These are phyloP conservation scores for Zelleria hepariella DNA, from an alignment of 2,888 invertebrate species.

Conservation along the genomic window DNA sequence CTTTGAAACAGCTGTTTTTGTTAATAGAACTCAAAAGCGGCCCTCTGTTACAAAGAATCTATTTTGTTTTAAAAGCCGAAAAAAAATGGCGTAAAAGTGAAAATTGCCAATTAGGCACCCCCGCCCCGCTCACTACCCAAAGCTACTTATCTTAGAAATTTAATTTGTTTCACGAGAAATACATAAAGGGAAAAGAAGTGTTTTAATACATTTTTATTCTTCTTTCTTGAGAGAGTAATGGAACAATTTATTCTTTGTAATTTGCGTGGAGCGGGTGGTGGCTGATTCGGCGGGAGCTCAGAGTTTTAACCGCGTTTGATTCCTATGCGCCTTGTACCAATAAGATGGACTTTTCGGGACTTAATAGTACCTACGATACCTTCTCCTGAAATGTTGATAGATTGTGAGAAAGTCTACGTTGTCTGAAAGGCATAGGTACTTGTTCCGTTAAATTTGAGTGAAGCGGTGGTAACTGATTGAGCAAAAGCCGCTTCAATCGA, in stretches of 20 bases:
- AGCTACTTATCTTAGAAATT: slow-evolving; percentile 45
- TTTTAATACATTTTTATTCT: slow-evolving; percentile 16
- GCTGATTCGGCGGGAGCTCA: not conserved
- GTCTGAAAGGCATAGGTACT: too few species aligned
- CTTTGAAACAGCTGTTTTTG: not conserved
- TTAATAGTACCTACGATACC: too few species aligned
- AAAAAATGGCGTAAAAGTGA: slow-evolving; percentile 67
- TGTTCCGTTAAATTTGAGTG: too few species aligned
- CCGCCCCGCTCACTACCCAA: slow-evolving; percentile 24
- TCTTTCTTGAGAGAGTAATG: not conserved
- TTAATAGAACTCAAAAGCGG: too few species aligned
- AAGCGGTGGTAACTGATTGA: too few species aligned
- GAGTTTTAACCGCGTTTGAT: too few species aligned
- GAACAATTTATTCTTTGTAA: not conserved
- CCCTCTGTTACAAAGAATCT: not conserved
- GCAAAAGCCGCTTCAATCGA: too few species aligned
- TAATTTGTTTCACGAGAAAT: slow-evolving; percentile 57
- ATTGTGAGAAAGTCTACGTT: too few species aligned
- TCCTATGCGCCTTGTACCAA: too few species aligned
- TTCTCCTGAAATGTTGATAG: too few species aligned
- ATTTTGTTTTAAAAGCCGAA: slow-evolving; percentile 53
- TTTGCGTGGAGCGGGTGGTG: not conserved
- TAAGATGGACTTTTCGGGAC: too few species aligned
- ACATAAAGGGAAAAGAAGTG: slow-evolving; percentile 46
- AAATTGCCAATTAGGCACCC: slow-evolving; percentile 64